Percentiles rank a stretch among this genome's conserved stretches.
These are phyloP conservation scores for Pleuronectes platessa DNA, from an alignment of 2,113 vertebrate genomes.

Conservation along the genomic window DNA sequence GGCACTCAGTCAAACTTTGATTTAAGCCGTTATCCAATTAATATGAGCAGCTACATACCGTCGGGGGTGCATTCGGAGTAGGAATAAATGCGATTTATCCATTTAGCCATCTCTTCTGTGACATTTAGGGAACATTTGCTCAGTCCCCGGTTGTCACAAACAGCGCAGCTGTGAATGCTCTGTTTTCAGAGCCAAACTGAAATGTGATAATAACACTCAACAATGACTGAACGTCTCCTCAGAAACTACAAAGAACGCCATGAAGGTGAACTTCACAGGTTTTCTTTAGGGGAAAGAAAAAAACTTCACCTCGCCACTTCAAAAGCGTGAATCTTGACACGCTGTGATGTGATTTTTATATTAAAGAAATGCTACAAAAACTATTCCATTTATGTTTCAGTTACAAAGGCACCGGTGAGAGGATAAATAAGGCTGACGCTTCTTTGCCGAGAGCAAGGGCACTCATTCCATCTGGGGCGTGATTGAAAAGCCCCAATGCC, in stretches of 20 bases:
- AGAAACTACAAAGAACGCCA: conserved; percentile 53
- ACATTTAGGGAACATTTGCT: conserved; percentile 39
- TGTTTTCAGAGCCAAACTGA: conserved; percentile 26
- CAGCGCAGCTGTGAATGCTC: conserved; percentile 3
- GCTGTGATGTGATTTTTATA: conserved; percentile 49
- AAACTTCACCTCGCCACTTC: conserved; percentile 37
- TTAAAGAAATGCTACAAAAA: conserved; percentile 51
- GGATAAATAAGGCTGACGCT: conserved; percentile 68
- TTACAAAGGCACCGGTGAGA: conserved; percentile 46
- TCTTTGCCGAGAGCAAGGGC: conserved; percentile 58
- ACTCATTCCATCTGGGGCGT: conserved; percentile 70
- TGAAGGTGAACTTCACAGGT: conserved; percentile 60
- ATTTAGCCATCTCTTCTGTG: conserved; percentile 15
- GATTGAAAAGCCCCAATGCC: conserved; percentile 77
- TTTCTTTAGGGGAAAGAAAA: conserved; percentile 4
- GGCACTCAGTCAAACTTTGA: conserved; percentile 35
- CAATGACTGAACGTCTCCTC: conserved; percentile 31
- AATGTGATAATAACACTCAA: conserved; percentile 34
- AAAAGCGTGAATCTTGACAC: conserved; percentile 45
- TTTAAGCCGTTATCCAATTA: conserved; percentile 44
- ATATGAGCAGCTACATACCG: conserved; percentile 1
- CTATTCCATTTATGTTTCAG: conserved; percentile 56
- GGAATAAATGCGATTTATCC: conserved; percentile 14
- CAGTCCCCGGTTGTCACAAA: conserved; percentile 39
- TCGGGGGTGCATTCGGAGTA: conserved; percentile 24